Evolutionary conservation across 2,797 vertebrate species (phyloP).

Genomic region (Gambelia wislizenii): DNA sequence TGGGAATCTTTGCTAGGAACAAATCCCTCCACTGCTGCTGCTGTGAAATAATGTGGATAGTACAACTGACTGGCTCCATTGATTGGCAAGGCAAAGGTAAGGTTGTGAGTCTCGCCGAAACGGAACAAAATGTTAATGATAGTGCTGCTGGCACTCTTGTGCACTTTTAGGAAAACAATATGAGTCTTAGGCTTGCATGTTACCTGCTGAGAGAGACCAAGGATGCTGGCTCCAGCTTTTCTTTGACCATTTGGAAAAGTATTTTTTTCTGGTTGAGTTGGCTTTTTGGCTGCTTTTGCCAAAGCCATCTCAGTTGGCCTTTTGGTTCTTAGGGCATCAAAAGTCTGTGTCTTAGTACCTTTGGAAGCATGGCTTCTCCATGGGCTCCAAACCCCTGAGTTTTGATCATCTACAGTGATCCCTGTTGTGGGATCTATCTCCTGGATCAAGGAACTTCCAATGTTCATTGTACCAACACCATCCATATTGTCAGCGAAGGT

Average conservation of each 20-base stretch:
- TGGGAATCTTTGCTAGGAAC: constrained; percentile 30
- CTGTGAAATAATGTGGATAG: constrained; percentile 81
- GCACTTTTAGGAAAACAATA: constrained; percentile 83
- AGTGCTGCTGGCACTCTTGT: constrained; percentile 75
- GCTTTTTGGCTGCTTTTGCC: neutral
- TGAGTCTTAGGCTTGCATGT: constrained; percentile 78
- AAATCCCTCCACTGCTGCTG: constrained; percentile 81
- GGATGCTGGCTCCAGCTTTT: neutral
- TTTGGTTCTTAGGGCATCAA: neutral
- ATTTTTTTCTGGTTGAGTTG: constrained; percentile 10
- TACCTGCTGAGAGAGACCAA: neutral
- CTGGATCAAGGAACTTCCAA: neutral
- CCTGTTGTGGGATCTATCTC: neutral
- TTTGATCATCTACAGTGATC: neutral
- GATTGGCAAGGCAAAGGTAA: constrained; percentile 85
- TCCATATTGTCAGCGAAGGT: neutral
- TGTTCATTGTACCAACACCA: accelerated
- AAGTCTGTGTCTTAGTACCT: neutral
- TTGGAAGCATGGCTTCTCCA: neutral
- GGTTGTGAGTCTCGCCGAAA: constrained; percentile 84
- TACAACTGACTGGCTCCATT: constrained; percentile 80
- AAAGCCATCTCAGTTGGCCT: neutral
- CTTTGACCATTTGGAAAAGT: neutral
- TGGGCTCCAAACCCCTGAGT: accelerated
- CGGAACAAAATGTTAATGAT: constrained; percentile 87